A percentile compares a stretch with the other conserved stretches of the same genome.
Evolutionary conservation across 2,888 invertebrate species (phyloP).

Genomic region (Lasioglossum calceatum): DNA sequence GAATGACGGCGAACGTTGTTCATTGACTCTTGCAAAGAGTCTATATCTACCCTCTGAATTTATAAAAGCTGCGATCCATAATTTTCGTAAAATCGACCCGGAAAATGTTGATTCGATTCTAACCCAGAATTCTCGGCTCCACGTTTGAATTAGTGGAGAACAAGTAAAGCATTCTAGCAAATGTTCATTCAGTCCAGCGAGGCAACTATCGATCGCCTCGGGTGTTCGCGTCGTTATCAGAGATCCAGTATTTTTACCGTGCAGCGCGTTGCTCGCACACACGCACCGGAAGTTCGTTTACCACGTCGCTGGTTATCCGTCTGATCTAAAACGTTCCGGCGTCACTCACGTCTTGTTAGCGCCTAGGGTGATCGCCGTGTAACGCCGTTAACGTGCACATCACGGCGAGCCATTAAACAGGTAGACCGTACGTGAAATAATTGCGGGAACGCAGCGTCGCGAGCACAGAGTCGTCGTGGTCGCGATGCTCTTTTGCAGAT

Average conservation of each 20-base stretch:
- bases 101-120: background rate
- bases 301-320: slow-evolving; percentile 70
- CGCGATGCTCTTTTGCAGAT: slow-evolving; percentile 39
- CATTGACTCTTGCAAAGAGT: background rate
- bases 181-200: background rate
- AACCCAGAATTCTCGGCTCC: background rate
- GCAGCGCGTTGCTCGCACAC: slow-evolving; percentile 31
- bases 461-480: slow-evolving; percentile 10
- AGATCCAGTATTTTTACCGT: slow-evolving; percentile 20
- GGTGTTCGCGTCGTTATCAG: slow-evolving; percentile 19
- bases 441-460: slow-evolving; percentile 46
- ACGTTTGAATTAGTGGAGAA: background rate
- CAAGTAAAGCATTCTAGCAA: no score
- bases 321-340: slow-evolving; percentile 78
- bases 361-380: slow-evolving; percentile 71
- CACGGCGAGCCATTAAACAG: slow-evolving; percentile 65
- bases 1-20: background rate
- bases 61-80: background rate
- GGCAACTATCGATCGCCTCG: slow-evolving; percentile 25
- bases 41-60: background rate
- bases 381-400: slow-evolving; percentile 72
- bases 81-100: background rate
- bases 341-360: slow-evolving; percentile 80
- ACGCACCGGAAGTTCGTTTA: slow-evolving; percentile 68
- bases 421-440: slow-evolving; percentile 61